A percentile compares a stretch with the other conserved stretches of the same genome.
phyloP scores from a whole-genome alignment of 1,140 invertebrate species.

The Caerostris darwini region DNA sequence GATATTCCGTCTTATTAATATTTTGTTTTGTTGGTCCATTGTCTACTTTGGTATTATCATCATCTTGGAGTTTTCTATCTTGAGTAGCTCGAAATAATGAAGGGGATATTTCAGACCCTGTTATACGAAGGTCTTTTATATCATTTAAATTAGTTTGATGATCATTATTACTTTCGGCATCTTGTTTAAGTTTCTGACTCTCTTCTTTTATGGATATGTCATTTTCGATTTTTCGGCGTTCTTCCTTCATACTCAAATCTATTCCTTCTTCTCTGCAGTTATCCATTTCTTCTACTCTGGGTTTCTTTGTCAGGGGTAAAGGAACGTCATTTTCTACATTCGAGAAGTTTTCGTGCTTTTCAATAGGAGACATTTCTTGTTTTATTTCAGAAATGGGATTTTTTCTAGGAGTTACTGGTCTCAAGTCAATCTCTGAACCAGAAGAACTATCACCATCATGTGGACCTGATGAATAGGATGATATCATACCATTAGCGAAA shows the following conservation, averaged over 20 bases:
- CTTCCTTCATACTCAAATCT: slow-evolving; percentile 72
- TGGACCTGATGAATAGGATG: slow-evolving; percentile 25
- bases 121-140: slow-evolving; percentile 3
- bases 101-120: background rate
- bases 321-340: slow-evolving; percentile 24
- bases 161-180: background rate
- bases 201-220: background rate
- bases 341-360: background rate
- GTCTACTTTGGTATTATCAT: background rate
- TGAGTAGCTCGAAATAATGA: background rate
- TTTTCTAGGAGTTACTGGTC: background rate
- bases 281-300: slow-evolving; percentile 9
- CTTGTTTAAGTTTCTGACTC: background rate
- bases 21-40: background rate
- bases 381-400: slow-evolving; percentile 7
- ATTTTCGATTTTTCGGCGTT: background rate
- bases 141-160: slow-evolving; percentile 1
- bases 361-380: background rate
- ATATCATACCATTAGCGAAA: slow-evolving; percentile 51
- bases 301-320: slow-evolving; percentile 63
- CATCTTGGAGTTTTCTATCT: background rate
- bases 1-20: background rate
- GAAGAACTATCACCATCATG: slow-evolving; percentile 67
- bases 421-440: slow-evolving; percentile 50
- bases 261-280: slow-evolving; percentile 49